Conservation (phyloP, 2,888 invertebrate genomes). For the Drosophila macrospina region DNA sequence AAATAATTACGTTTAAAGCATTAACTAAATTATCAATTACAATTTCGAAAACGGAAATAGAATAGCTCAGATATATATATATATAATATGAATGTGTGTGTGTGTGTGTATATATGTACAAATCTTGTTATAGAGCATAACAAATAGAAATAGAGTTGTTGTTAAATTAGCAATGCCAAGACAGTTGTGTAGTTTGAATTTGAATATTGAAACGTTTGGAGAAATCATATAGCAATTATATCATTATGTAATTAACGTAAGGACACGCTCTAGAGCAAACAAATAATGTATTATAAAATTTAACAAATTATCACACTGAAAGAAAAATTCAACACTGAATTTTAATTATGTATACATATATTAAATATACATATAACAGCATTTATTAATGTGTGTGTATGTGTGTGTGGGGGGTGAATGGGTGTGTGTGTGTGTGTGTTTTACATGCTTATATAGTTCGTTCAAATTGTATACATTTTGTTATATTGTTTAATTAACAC, state of each 20-base stretch:
- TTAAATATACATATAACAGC: slow-evolving; percentile 36
- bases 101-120: slow-evolving; percentile 54
- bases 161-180: background rate
- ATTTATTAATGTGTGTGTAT: slow-evolving; percentile 24
- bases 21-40: slow-evolving; percentile 62
- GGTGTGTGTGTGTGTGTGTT: slow-evolving; percentile 32
- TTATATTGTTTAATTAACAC: slow-evolving; percentile 42
- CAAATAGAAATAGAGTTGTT: slow-evolving; percentile 32
- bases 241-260: slow-evolving; percentile 25
- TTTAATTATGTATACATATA: slow-evolving; percentile 54
- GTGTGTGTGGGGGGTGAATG: slow-evolving; percentile 17
- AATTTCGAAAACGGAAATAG: slow-evolving; percentile 43
- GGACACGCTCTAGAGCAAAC: slow-evolving; percentile 61
- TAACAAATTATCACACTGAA: slow-evolving; percentile 82
- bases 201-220: slow-evolving; percentile 31
- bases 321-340: slow-evolving; percentile 74
- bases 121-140: slow-evolving; percentile 39
- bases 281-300: slow-evolving; percentile 61
- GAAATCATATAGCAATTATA: slow-evolving; percentile 28
- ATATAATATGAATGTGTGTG: slow-evolving; percentile 11
- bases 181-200: background rate
- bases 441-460: slow-evolving; percentile 49
- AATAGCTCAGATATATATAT: background rate
- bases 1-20: slow-evolving; percentile 47
- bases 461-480: slow-evolving; percentile 69